Base-by-base conservation (phyloP, 2,888 invertebrate genomes). In the Stegophylla sp. region DNA sequence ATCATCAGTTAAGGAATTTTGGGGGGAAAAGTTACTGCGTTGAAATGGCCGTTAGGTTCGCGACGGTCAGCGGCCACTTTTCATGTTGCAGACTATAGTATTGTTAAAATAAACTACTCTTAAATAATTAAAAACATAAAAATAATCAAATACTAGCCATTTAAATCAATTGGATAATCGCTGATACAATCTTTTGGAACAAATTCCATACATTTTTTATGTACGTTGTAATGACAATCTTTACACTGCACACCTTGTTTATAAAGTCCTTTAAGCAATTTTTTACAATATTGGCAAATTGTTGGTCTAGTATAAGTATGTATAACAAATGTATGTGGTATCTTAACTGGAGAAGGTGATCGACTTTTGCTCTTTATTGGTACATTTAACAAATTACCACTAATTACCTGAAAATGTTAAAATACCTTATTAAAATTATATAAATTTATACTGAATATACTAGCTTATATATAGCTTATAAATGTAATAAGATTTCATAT, bases 301-400 rank as follows among this genome's bases (percentile, higher is more conserved):
- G 98, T 99, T 77, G 98, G 99, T 72, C 96, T 90, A 67, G 96
- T 97, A 88, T 99, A 99, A 77, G 95, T 93, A 89, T 98, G 98
- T 83, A 98, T 91, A 86, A 96, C 94, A 88, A 98, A 98, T 7
- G 98, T 98, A 88, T 98, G 98, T 51, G 98, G 98, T 86, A 96
- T 94, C 86, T 92, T 91, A 82, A 91, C 88, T 74, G 53, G 63
- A 17, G 71, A 79, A 1, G 79, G 61, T 61, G 79, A 79, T 12
- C 71, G 79, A 10, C 61, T 71, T 79, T 79, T 79, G 9, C n/a
- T 63, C 4, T 61, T 79, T 17, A 26, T 3, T 0, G 79, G 79
- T 34, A 79, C 67, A 67, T 56, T 67, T 56, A 77, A 59, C 26
- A 79, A 71, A 71, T 79, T 71, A 51, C 51, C 79, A 71, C 61